Conservation (phyloP, 1,140 invertebrate species). For the Solenopsis fugax region DNA sequence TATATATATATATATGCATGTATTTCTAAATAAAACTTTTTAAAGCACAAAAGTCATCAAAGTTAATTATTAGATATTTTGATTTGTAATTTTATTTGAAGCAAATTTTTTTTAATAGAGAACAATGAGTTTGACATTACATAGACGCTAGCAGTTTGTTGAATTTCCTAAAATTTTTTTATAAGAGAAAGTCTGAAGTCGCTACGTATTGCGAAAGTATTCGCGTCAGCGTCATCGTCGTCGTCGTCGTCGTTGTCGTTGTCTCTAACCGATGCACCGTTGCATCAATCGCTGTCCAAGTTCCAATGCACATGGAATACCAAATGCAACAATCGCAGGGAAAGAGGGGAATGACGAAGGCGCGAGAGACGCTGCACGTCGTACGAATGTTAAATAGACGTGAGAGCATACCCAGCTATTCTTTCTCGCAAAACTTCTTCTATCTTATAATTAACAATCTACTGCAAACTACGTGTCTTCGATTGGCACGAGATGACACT, state of each 20-base stretch:
- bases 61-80: not conserved
- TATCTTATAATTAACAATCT: constrained; percentile 33
- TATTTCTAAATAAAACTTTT: too few relatives aligned
- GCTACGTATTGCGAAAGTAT: not conserved
- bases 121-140: not conserved
- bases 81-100: not conserved
- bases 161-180: constrained; percentile 5
- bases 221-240: not conserved
- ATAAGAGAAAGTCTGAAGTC: not conserved
- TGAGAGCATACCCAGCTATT: constrained; percentile 13
- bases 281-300: constrained; percentile 42
- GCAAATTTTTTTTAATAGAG: constrained; percentile 19
- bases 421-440: constrained; percentile 7
- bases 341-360: not conserved
- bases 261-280: not conserved
- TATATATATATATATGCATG: too few relatives aligned
- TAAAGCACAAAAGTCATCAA: not conserved
- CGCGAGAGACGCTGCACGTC: constrained; percentile 12
- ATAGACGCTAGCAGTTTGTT: not conserved
- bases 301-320: constrained; percentile 49
- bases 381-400: constrained; percentile 49
- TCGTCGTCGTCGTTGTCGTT: not conserved
- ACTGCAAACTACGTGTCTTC: not conserved
- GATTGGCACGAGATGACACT: constrained; percentile 2
- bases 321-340: constrained; percentile 27